A percentile compares a stretch with the other conserved stretches of the same genome.
Conservation (phyloP, 2,113 vertebrate genomes). For the Hippocampus zosterae region DNA sequence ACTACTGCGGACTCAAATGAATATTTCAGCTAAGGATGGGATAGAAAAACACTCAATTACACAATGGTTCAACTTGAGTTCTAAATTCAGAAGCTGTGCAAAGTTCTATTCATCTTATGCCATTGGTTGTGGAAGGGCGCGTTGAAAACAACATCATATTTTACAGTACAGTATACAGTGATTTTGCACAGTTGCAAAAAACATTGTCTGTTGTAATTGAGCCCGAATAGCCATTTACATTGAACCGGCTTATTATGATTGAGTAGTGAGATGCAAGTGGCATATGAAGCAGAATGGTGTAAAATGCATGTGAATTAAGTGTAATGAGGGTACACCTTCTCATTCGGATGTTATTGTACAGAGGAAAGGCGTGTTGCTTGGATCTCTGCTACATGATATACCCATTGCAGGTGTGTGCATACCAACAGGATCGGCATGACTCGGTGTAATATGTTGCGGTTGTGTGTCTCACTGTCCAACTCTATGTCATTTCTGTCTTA, state of each 20-base stretch:
- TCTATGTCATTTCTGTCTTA: slow-evolving; percentile 44
- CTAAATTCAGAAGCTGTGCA: slow-evolving; percentile 56
- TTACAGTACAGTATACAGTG: slow-evolving; percentile 9
- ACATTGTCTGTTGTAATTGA: neutral
- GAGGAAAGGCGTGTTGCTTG: slow-evolving; percentile 52
- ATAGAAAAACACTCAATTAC: slow-evolving; percentile 42
- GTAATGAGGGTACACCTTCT: slow-evolving; percentile 46
- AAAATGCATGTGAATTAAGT: slow-evolving; percentile 43
- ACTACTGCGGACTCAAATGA: slow-evolving; percentile 30
- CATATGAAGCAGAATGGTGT: slow-evolving; percentile 28
- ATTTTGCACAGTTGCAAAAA: neutral
- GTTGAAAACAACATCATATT: slow-evolving; percentile 43
- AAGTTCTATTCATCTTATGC: slow-evolving; percentile 52
- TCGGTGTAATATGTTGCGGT: slow-evolving; percentile 42
- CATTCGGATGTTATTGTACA: slow-evolving; percentile 43
- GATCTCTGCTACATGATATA: slow-evolving; percentile 75
- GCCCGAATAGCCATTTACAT: slow-evolving; percentile 1
- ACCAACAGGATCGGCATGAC: slow-evolving; percentile 49
- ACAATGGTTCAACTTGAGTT: slow-evolving; percentile 50
- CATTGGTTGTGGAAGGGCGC: slow-evolving; percentile 42
- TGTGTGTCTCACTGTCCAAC: neutral
- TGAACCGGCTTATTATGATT: neutral
- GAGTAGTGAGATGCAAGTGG: slow-evolving; percentile 47
- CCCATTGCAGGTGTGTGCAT: slow-evolving; percentile 59
- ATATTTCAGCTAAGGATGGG: slow-evolving; percentile 46